These are phyloP conservation scores for Rhimphoctona megacephalus DNA, from an alignment of 2,888 invertebrate genomes.

Conservation along the genomic window DNA sequence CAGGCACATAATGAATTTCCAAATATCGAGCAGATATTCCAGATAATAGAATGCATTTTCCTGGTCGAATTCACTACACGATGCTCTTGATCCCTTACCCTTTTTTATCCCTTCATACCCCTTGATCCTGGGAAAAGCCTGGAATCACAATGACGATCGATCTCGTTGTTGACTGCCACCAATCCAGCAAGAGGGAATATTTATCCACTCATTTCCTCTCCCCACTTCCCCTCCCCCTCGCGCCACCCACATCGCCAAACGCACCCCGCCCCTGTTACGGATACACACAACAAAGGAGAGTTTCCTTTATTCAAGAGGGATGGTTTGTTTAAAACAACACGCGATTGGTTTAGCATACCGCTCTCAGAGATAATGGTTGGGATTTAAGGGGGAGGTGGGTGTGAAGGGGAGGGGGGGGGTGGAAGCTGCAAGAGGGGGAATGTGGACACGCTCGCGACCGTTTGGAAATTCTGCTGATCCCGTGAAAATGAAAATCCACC, in stretches of 20 bases:
- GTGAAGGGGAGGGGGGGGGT: not conserved
- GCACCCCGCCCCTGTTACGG: not conserved
- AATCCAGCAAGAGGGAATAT: constrained; percentile 68
- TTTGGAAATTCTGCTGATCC: constrained; percentile 71
- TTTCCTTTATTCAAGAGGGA: constrained; percentile 68
- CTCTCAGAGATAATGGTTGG: constrained; percentile 10
- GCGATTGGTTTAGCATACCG: constrained; percentile 66
- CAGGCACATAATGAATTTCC: constrained; percentile 1
- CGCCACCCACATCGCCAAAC: constrained; percentile 4
- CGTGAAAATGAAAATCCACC: constrained; percentile 69
- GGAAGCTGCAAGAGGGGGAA: not conserved
- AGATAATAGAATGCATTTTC: constrained; percentile 26
- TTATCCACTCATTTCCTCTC: constrained; percentile 59
- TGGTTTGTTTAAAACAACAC: constrained; percentile 69
- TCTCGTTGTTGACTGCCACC: constrained; percentile 36
- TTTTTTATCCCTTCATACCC: constrained; percentile 7
- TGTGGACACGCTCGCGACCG: constrained; percentile 44
- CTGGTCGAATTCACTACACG: not conserved
- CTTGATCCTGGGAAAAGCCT: not conserved
- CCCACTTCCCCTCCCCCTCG: not conserved
- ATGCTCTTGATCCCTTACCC: constrained; percentile 18
- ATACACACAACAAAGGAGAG: constrained; percentile 57
- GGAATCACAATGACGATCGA: constrained; percentile 42
- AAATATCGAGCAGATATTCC: not conserved
- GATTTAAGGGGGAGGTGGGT: not conserved